These are phyloP conservation scores for Synanthedon formicaeformis DNA, from an alignment of 2,888 invertebrate species.

Conservation along the genomic window DNA sequence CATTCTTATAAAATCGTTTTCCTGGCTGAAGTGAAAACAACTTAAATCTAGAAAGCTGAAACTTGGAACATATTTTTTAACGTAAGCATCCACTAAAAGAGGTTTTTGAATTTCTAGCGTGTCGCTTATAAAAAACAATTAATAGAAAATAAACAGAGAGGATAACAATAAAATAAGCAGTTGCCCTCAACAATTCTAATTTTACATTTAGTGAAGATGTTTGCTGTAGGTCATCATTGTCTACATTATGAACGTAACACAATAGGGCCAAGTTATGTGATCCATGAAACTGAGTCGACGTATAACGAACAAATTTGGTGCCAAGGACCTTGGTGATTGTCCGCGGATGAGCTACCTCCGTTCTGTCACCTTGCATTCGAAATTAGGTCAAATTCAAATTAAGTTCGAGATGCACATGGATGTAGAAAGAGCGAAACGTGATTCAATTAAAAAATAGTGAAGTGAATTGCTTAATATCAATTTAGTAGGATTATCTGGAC, in stretches of 20 bases:
- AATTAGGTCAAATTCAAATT: conserved; percentile 30
- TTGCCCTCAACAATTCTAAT: background rate
- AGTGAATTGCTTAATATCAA: too few relatives aligned
- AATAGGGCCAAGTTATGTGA: conserved; percentile 46
- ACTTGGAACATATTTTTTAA: too few relatives aligned
- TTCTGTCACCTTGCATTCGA: conserved; percentile 46
- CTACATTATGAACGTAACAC: conserved; percentile 34
- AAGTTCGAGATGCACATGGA: background rate
- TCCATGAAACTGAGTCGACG: conserved; percentile 36
- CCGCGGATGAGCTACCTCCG: conserved; percentile 31
- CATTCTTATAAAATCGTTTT: too few relatives aligned
- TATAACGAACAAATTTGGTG: conserved; percentile 30
- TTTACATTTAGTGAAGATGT: conserved; percentile 24
- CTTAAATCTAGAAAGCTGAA: too few relatives aligned
- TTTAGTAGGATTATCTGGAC: too few relatives aligned
- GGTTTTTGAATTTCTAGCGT: too few relatives aligned
- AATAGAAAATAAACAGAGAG: too few relatives aligned
- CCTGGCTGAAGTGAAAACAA: too few relatives aligned
- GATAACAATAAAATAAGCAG: background rate
- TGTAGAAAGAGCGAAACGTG: conserved; percentile 1
- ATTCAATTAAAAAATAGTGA: too few relatives aligned
- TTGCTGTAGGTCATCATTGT: conserved; percentile 37
- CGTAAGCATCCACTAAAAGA: too few relatives aligned
- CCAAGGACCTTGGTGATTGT: conserved; percentile 54
- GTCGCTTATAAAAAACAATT: too few relatives aligned